Evolutionary conservation across 2,888 invertebrate genomes (phyloP), one percentile per base, ranked within the genome.

Genomic region (Acrobasis suavella): DNA sequence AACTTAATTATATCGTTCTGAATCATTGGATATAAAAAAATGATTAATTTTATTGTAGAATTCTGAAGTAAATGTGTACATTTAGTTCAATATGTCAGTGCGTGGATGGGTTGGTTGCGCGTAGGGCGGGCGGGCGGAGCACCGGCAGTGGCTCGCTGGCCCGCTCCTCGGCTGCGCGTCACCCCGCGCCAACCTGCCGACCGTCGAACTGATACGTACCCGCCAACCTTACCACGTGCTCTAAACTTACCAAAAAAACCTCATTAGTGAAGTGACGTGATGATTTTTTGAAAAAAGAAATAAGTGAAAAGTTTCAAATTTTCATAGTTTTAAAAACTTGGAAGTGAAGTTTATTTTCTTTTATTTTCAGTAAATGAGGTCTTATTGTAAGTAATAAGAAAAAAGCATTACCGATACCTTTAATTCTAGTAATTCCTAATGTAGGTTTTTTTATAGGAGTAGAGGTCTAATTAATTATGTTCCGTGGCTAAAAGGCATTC

Each of bases 121-220:
- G 76, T 73, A 69, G 75, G 75, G 79, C 73, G 73, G 76, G 80
- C 77, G 80, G 78, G 76, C 74, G 75, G 72, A 69, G 72, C 69
- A 68, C 76, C 75, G 81, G 78, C 91, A 91, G 91, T 91, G 87
- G 80, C 78, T 78, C 74, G 74, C 71, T 72, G 80, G 82, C 84
- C 78, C 78, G 85, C 89, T 82, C 66, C 76, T 79, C 73, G 87
- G 79, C 63, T 77, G 80, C 88, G 83, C 87, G 89, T 81, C 73
- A 67, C 66, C 71, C 67, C 69, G 67, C 68, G 65, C 49, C 60
- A 17, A 52, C 7, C 60, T 51, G 39, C 51, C 39, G 49, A 16
- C 39, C 59, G 14, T 50, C 9, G 16, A 9, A 10, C 55, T 38
- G 46, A 37, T 16, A 38, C 55, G 62, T 15, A 37, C 37, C 16